Conservation (phyloP, 2,797 vertebrate species). For the Artibeus jamaicensis region DNA sequence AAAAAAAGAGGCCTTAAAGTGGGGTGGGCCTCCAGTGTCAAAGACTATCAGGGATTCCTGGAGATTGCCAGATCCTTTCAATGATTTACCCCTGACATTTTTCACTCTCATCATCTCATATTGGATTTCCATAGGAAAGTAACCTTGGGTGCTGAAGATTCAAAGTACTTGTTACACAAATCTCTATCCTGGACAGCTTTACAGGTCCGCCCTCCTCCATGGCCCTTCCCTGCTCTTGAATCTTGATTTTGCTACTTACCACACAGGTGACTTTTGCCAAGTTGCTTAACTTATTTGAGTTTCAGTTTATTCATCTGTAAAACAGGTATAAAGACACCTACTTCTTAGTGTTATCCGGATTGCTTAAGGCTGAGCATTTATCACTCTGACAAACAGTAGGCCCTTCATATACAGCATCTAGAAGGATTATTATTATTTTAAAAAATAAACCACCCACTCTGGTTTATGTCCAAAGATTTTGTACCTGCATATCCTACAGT, state of each 20-base stretch:
- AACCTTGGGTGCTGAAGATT: not conserved
- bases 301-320: conserved; percentile 26
- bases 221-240: not conserved
- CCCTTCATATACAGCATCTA: not conserved
- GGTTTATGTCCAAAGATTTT: conserved; percentile 43
- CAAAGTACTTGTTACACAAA: not conserved
- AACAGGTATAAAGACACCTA: not conserved
- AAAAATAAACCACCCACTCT: not conserved
- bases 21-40: not conserved
- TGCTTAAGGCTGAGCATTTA: not conserved
- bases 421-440: not conserved
- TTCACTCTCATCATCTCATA: not conserved
- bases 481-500: not conserved
- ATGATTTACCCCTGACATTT: not conserved
- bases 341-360: not conserved
- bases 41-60: not conserved
- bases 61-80: not conserved
- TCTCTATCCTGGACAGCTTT: not conserved
- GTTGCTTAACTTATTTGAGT: conserved; percentile 7
- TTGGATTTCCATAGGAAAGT: not conserved
- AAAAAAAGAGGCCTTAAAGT: not conserved
- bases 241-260: not conserved
- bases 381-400: not conserved
- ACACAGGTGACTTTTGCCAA: not conserved
- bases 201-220: not conserved